These are phyloP conservation scores for Epinotia brunnichana DNA, from an alignment of 2,888 invertebrate genomes.

Conservation along the genomic window DNA sequence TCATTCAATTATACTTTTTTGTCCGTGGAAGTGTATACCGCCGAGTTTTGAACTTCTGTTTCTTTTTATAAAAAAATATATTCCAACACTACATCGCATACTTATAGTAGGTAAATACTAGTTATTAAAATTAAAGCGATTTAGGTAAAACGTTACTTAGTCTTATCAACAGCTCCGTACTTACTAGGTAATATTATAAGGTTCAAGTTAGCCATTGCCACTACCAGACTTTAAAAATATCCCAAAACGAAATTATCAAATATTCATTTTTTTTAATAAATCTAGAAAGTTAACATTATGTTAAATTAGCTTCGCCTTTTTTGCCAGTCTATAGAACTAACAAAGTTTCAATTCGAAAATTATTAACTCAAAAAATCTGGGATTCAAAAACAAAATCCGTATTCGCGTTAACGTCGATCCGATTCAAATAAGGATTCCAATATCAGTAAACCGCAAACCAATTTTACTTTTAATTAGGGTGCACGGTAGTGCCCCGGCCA, in stretches of 20 bases:
- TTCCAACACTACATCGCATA: conserved; percentile 46
- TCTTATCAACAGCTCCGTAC: conserved; percentile 41
- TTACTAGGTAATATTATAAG: conserved; percentile 30
- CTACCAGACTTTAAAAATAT: conserved; percentile 8
- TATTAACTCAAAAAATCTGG: neutral
- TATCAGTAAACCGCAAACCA: neutral
- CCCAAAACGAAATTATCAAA: neutral
- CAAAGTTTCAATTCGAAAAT: neutral
- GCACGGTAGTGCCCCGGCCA: conserved; percentile 27
- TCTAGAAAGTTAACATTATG: too few species aligned
- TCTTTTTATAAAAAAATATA: conserved; percentile 42
- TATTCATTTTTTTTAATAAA: neutral
- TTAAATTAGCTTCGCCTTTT: neutral
- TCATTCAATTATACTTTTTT: neutral
- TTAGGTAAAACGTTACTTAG: conserved; percentile 43
- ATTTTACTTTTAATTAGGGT: neutral
- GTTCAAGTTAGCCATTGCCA: conserved; percentile 39
- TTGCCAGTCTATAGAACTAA: neutral
- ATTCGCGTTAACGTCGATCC: neutral
- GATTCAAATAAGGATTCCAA: neutral
- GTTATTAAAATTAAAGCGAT: conserved; percentile 47
- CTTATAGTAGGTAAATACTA: conserved; percentile 43
- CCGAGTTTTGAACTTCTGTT: neutral
- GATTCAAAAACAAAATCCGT: neutral
- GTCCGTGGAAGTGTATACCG: neutral